phyloP scores from a whole-genome alignment of 2,797 vertebrate genomes.

The Pseudochirops cupreus region DNA sequence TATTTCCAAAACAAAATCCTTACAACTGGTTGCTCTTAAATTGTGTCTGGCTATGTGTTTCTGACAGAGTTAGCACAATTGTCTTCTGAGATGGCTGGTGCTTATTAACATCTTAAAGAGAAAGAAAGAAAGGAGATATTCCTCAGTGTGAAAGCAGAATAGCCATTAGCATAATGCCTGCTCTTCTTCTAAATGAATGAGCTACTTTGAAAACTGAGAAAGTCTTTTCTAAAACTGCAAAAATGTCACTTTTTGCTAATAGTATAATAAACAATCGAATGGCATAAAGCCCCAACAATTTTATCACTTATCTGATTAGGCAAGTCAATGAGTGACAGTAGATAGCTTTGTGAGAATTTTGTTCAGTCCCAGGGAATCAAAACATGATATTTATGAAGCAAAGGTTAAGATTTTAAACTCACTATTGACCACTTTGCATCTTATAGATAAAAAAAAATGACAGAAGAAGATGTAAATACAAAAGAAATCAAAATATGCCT shows the following conservation, averaged over 20 bases:
- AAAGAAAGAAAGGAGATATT: constrained; percentile 18
- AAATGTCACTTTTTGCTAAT: constrained; percentile 2
- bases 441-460: not conserved
- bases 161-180: not conserved
- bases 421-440: not conserved
- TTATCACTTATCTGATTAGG: constrained; percentile 1
- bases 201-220: constrained; percentile 44
- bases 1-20: constrained; percentile 31
- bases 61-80: constrained; percentile 10
- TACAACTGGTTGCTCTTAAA: constrained; percentile 19
- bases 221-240: not conserved
- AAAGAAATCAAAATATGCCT: not conserved
- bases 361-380: not conserved
- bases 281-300: not conserved
- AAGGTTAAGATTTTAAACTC: not conserved
- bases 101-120: constrained; percentile 25
- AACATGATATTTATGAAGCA: constrained; percentile 11
- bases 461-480: not conserved
- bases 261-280: not conserved
- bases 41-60: not conserved
- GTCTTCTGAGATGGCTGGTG: not conserved
- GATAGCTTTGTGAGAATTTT: not conserved
- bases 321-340: not conserved
- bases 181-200: constrained; percentile 11
- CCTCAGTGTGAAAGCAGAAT: not conserved